Conservation (phyloP, 1,140 invertebrate species). For the Hyles euphorbiae region DNA sequence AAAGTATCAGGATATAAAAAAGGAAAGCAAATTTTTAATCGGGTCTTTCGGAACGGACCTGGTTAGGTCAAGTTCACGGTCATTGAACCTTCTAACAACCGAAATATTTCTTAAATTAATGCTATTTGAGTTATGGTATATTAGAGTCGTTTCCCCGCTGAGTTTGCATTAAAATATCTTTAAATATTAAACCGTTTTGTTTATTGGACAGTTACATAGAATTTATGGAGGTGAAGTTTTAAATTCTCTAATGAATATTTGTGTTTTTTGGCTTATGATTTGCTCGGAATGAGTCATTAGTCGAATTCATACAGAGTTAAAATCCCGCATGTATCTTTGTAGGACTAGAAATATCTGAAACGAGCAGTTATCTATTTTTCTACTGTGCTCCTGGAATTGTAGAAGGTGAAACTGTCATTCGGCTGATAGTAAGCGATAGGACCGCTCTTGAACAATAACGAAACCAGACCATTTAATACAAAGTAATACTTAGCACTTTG, state of each 20-base stretch:
- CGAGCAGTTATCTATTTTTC: too few relatives aligned
- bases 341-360: too few relatives aligned
- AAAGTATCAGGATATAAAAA: constrained; percentile 8
- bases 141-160: constrained; percentile 3
- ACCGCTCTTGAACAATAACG: too few relatives aligned
- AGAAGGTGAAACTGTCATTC: too few relatives aligned
- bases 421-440: too few relatives aligned
- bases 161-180: not conserved
- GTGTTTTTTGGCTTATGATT: not conserved
- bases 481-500: too few relatives aligned
- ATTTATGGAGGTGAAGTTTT: constrained; percentile 1
- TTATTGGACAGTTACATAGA: not conserved
- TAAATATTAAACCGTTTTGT: too few relatives aligned
- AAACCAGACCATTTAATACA: too few relatives aligned
- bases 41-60: constrained; percentile 31
- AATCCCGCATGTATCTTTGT: too few relatives aligned
- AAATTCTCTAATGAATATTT: not conserved
- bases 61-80: constrained; percentile 22
- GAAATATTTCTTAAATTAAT: not conserved
- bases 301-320: too few relatives aligned
- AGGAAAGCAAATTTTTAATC: constrained; percentile 34
- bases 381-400: too few relatives aligned
- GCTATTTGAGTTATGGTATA: not conserved
- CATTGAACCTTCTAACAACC: constrained; percentile 14
- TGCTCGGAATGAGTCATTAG: too few relatives aligned